Conservation (phyloP, 2,888 invertebrate species). For the Andrena fulva region DNA sequence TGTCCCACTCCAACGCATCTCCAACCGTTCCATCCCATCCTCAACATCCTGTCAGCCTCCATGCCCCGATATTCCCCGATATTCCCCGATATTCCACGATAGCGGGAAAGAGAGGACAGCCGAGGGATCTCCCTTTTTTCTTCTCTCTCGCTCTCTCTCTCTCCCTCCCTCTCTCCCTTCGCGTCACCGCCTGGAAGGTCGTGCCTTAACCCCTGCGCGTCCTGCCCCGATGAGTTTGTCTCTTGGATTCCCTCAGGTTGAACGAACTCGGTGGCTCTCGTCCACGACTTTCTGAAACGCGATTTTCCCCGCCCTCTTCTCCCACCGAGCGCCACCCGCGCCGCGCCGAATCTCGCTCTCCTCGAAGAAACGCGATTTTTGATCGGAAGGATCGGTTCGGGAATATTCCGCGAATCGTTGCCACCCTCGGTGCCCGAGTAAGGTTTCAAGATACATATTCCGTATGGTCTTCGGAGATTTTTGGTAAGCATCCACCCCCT, state of each 20-base stretch:
- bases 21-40: conserved; percentile 73
- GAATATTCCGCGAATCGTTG: too few species aligned
- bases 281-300: conserved; percentile 19
- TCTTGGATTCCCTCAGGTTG: conserved; percentile 75
- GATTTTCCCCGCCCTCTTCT: background rate
- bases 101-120: conserved; percentile 28
- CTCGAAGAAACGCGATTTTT: background rate
- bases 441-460: too few species aligned
- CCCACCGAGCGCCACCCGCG: background rate
- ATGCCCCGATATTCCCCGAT: conserved; percentile 15
- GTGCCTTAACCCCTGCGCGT: conserved; percentile 74
- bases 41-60: conserved; percentile 60
- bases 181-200: conserved; percentile 72
- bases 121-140: conserved; percentile 8
- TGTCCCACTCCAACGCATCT: conserved; percentile 77
- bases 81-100: conserved; percentile 30
- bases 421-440: too few species aligned
- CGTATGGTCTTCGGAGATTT: too few species aligned
- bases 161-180: conserved; percentile 40
- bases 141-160: background rate
- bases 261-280: conserved; percentile 75
- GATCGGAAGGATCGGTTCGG: background rate
- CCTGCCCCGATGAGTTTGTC: conserved; percentile 69
- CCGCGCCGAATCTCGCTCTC: background rate
- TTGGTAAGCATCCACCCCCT: too few species aligned